Evolutionary conservation across 2,797 vertebrate species (phyloP), one percentile per base, ranked within the genome.

Genomic region (Lepus townsendii): DNA sequence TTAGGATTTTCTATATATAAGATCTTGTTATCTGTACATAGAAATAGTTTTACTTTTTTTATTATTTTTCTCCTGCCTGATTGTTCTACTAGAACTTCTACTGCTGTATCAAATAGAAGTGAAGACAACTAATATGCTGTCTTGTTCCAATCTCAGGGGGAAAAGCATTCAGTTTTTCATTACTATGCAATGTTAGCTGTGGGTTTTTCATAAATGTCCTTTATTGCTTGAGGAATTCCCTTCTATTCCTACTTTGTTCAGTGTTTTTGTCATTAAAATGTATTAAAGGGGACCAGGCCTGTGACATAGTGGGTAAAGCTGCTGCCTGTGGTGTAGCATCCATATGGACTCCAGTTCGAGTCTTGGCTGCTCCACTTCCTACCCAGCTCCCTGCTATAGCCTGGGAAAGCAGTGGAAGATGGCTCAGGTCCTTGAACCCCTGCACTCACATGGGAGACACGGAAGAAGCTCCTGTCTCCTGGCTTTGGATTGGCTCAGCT

Each of bases 191-290:
- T 66, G 7, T 73, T 79, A 83, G n/a, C 35, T 75, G 7, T 93
- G 83, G 13, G 7, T 71, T 73, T 71, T 69, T 93, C 52, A 8
- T 69, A 86, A 2, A 57, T 79, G 62, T 11, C 24, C 22, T 93
- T 88, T 75, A 68, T 60, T 66, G n/a, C 35, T 83, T 90, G 72
- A 78, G 50, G 73, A 91, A 84, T 91, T 79, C 26, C 69, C 12
- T 88, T 88, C 35, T 62, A 62, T 30, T 80, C 5, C 68, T 73
- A 54, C 3, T 84, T 91, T 91, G 72, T 50, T 42, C 14, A 68
- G 38, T 77, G 7, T 72, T 87, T 88, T 91, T 88, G 22, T 73
- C 35, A 82, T 62, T 80, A 82, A 83, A 88, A 6, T 42, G 42
- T 9, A 7, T 42, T 42, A 42, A 42, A 42, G 42, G 42, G 42